phyloP scores from a whole-genome alignment of 2,888 invertebrate species.

The Epirrhoe tristata region DNA sequence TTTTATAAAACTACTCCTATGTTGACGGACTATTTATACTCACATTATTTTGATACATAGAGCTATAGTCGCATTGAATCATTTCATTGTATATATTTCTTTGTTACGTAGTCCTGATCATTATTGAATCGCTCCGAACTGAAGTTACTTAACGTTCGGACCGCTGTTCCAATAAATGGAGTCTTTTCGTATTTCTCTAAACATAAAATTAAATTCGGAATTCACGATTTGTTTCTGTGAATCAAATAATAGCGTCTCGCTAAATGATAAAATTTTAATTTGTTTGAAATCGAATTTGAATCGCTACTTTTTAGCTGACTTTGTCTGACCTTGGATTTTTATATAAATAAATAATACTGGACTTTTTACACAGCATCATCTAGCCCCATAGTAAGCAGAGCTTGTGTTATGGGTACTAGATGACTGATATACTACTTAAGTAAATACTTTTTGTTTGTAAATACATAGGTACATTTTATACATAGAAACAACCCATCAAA shows the following conservation, averaged over 20 bases:
- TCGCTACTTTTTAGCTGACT: constrained; percentile 43
- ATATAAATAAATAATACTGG: constrained; percentile 16
- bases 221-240: constrained; percentile 59
- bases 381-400: no score
- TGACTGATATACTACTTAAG: no score
- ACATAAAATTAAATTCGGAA: constrained; percentile 58
- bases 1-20: constrained; percentile 50
- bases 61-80: neutral
- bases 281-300: constrained; percentile 62
- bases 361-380: no score
- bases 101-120: constrained; percentile 31
- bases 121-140: constrained; percentile 38
- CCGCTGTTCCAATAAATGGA: constrained; percentile 51
- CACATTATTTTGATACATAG: constrained; percentile 40
- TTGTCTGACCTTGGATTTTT: constrained; percentile 34
- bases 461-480: no score
- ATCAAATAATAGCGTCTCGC: constrained; percentile 64
- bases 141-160: constrained; percentile 43
- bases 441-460: no score
- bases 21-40: constrained; percentile 17
- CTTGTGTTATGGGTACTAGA: no score
- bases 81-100: constrained; percentile 18
- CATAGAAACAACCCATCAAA: no score
- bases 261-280: constrained; percentile 66
- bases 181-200: constrained; percentile 52